A percentile compares a stretch with the other conserved stretches of the same genome.
Conservation (phyloP, 1,140 invertebrate genomes). For the Oryctes rhinoceros region DNA sequence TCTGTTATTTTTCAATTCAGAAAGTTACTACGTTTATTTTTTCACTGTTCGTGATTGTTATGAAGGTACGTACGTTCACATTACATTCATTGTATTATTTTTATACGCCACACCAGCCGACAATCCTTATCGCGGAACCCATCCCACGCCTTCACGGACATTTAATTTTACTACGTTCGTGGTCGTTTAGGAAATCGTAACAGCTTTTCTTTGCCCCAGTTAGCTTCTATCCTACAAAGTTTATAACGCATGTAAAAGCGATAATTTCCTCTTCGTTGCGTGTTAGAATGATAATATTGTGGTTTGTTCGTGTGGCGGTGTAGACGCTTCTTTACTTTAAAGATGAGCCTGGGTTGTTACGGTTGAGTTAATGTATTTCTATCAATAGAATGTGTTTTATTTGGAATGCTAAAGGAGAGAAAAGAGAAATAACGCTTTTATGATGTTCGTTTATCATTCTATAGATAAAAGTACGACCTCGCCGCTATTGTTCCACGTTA, state of each 20-base stretch:
- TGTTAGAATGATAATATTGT: not conserved
- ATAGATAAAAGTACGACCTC: too few species aligned
- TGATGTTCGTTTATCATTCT: too few species aligned
- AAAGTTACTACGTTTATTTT: conserved; percentile 99
- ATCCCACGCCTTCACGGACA: conserved; percentile 17
- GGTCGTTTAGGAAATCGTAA: not conserved
- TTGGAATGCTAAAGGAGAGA: too few species aligned
- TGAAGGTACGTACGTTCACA: conserved; percentile 76
- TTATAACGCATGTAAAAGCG: not conserved
- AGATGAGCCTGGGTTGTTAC: too few species aligned
- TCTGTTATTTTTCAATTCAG: conserved; percentile 96
- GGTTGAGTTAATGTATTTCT: too few species aligned
- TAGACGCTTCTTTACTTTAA: too few species aligned
- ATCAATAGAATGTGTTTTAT: too few species aligned
- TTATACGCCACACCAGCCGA: not conserved
- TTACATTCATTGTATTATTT: not conserved
- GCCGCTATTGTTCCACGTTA: too few species aligned
- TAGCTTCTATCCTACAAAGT: not conserved
- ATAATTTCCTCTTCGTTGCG: not conserved
- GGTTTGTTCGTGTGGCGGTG: not conserved
- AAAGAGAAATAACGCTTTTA: too few species aligned
- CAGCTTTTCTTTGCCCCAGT: not conserved
- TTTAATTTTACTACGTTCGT: conserved; percentile 9
- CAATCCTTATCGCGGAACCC: not conserved
- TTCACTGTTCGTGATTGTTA: conserved; percentile 99